Percentiles rank a stretch among this genome's conserved stretches.
These are phyloP conservation scores for Gryllus bimaculatus DNA, from an alignment of 1,140 invertebrate species.

Conservation along the genomic window DNA sequence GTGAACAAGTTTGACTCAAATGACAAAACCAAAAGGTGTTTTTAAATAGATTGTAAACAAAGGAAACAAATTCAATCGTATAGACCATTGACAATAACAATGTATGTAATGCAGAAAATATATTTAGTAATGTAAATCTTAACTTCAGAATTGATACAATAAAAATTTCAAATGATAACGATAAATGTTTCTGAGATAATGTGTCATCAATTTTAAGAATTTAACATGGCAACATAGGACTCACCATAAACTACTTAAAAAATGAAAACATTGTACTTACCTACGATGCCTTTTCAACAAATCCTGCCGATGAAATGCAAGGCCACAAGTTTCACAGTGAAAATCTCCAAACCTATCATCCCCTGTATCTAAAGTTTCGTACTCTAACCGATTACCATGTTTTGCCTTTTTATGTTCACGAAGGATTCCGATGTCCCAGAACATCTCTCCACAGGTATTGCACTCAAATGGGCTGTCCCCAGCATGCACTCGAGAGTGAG, in stretches of 20 bases:
- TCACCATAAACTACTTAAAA: background rate
- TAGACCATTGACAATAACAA: too few relatives aligned
- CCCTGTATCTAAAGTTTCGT: constrained; percentile 34
- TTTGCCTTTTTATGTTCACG: constrained; percentile 27
- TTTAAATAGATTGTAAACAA: too few relatives aligned
- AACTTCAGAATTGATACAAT: too few relatives aligned
- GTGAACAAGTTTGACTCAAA: too few relatives aligned
- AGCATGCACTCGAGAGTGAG: constrained; percentile 48
- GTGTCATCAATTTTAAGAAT: too few relatives aligned
- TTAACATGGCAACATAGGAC: too few relatives aligned
- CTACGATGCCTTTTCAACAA: constrained; percentile 58
- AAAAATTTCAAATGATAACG: too few relatives aligned
- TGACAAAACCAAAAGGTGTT: too few relatives aligned
- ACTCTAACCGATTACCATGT: constrained; percentile 12
- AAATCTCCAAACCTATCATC: constrained; percentile 60
- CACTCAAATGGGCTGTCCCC: constrained; percentile 67
- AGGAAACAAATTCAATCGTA: too few relatives aligned
- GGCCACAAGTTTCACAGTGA: constrained; percentile 63
- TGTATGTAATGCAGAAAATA: too few relatives aligned
- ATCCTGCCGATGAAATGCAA: constrained; percentile 63
- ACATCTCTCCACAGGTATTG: constrained; percentile 64
- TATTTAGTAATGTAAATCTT: too few relatives aligned
- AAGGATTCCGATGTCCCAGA: constrained; percentile 58
- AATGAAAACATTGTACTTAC: constrained; percentile 21
- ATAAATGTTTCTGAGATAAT: too few relatives aligned